phyloP scores from a whole-genome alignment of 1,140 invertebrate genomes.

The Lordiphosa collinella region DNA sequence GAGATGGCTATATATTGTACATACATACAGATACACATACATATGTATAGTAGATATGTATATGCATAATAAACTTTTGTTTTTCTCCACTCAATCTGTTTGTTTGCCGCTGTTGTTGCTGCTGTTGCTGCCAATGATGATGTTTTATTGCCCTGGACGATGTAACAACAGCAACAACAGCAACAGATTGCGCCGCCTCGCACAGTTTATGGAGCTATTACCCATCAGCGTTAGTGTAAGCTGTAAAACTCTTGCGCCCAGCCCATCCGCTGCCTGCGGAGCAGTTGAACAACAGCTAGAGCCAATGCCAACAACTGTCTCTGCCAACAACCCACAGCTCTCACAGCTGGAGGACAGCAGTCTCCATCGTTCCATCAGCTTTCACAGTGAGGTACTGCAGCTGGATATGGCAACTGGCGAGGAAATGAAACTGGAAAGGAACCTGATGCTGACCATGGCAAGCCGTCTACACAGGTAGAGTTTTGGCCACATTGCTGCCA shows the following conservation, averaged over 20 bases:
- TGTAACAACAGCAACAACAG: constrained; percentile 26
- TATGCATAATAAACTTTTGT: constrained; percentile 15
- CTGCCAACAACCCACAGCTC: background rate
- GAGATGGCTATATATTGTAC: background rate
- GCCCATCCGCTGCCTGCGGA: constrained; percentile 9
- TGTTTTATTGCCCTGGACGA: constrained; percentile 34
- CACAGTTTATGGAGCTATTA: constrained; percentile 41
- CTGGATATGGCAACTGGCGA: constrained; percentile 42
- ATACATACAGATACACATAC: constrained; percentile 22
- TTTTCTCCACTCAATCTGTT: constrained; percentile 19
- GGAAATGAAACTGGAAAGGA: constrained; percentile 23
- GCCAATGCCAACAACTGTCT: background rate
- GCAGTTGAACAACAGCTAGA: constrained; percentile 9
- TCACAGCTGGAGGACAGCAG: constrained; percentile 26
- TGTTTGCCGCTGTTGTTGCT: constrained; percentile 16
- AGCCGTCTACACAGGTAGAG: constrained; percentile 42
- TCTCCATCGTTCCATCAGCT: constrained; percentile 36
- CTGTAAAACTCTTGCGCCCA: constrained; percentile 15
- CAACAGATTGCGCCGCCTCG: constrained; percentile 25
- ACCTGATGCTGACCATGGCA: background rate
- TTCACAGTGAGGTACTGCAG: constrained; percentile 55
- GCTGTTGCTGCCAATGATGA: constrained; percentile 12
- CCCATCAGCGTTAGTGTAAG: constrained; percentile 30
- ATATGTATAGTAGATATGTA: background rate
- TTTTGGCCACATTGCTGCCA: background rate